Evolutionary conservation across 1,140 invertebrate species (phyloP), one percentile per base, ranked within the genome.

Genomic region (Macrocentrus cingulum): DNA sequence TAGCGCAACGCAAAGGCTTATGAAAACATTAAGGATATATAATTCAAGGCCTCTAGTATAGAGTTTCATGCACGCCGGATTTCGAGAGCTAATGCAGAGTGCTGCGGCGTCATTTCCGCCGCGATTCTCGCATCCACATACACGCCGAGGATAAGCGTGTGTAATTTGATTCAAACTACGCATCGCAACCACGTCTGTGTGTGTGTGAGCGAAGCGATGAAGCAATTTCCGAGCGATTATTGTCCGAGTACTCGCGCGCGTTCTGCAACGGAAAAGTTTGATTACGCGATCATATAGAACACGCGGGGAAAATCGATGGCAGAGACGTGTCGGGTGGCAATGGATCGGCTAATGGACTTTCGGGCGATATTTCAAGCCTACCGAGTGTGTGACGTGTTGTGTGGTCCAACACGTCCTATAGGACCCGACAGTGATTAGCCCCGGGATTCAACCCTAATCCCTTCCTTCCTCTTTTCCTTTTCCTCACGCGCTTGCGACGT

Each of bases 391-490:
- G 41, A 23, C 54, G 51, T 56, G 50, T 67, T 71, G 72, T 68
- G 69, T 72, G 68, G 70, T 72, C 70, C 62, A 54, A 57, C 69
- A 72, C 70, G 70, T 70, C 64, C 68, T n/a, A n/a, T n/a, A 62
- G 65, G 60, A 63, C 52, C 60, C 66, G 56, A 69, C 61, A 66
- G 64, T 69, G 70, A 74, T 73, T 72, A 73, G 67, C 67, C 67
- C 52, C 62, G 37, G 68, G 63, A 58, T 60, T 36, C 48, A 49
- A 22, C 64, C 44, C 64, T 70, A 65, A 65, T 65, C 63, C 59
- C 65, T 65, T 63, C 56, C 50, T 49, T 42, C 62, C 45, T 55
- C 46, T 59, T 36, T 56, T 15, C 42, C 56, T 52, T 51, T 50
- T 48, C 50, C 54, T 49, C 29, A 41, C 39, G 39, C 55, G 34